Evolutionary conservation across 1,140 invertebrate species (phyloP).

Genomic region (Saccostrea glomerata): DNA sequence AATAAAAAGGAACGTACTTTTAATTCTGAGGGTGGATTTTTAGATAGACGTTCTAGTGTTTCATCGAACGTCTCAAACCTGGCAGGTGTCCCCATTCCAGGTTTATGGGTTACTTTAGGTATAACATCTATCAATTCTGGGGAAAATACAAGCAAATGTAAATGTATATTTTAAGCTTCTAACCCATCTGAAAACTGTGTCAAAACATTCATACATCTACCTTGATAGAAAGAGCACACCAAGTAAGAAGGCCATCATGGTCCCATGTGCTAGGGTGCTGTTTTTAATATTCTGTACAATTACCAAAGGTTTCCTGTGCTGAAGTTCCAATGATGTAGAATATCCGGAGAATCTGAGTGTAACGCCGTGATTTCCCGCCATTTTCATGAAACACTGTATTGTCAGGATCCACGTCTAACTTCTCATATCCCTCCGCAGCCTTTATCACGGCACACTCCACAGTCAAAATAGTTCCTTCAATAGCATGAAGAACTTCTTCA

Average conservation of each 20-base stretch:
- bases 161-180: too few relatives aligned
- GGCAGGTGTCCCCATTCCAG: background rate
- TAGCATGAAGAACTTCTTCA: background rate
- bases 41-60: conserved; percentile 1
- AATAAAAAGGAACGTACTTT: background rate
- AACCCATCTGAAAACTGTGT: too few relatives aligned
- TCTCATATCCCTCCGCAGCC: conserved; percentile 45
- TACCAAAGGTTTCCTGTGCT: conserved; percentile 46
- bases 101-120: background rate
- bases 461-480: conserved; percentile 58
- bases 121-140: background rate
- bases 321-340: conserved; percentile 61
- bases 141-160: background rate
- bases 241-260: too few relatives aligned
- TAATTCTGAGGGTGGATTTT: conserved; percentile 10
- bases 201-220: too few relatives aligned
- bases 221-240: too few relatives aligned
- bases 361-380: conserved; percentile 48
- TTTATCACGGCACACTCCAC: conserved; percentile 60
- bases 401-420: conserved; percentile 53
- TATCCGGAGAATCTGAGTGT: conserved; percentile 60
- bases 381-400: conserved; percentile 55
- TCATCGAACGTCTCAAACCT: background rate
- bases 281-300: background rate
- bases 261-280: background rate